phyloP scores from a whole-genome alignment of 2,888 invertebrate genomes.

The Hydropsyche betteni region DNA sequence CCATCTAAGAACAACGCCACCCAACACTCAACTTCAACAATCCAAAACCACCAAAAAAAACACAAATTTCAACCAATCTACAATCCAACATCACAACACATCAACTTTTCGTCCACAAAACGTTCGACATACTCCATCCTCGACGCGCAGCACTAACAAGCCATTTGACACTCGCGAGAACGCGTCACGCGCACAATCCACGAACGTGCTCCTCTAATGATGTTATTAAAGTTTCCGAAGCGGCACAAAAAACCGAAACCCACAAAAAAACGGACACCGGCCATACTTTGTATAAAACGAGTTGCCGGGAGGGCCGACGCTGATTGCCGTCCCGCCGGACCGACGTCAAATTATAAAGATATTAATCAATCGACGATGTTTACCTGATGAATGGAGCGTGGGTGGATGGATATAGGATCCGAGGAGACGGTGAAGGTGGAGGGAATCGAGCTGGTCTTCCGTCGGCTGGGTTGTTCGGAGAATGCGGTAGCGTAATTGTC shows the following conservation, averaged over 20 bases:
- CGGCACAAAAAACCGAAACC: not conserved
- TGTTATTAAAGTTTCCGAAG: constrained; percentile 22
- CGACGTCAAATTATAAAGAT: constrained; percentile 42
- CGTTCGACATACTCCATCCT: not conserved
- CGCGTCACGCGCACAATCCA: too few relatives aligned
- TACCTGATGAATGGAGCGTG: constrained; percentile 37
- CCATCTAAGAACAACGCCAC: too few relatives aligned
- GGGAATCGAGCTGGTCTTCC: too few relatives aligned
- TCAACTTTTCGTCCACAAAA: not conserved
- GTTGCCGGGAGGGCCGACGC: constrained; percentile 1
- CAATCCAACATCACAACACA: not conserved
- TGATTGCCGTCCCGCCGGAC: constrained; percentile 25
- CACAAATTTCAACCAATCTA: not conserved
- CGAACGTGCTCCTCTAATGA: constrained; percentile 1
- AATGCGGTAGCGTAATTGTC: too few relatives aligned
- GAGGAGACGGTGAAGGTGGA: too few relatives aligned
- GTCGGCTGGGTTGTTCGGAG: too few relatives aligned
- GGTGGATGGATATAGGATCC: not conserved
- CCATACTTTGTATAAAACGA: not conserved
- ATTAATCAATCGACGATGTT: constrained; percentile 40
- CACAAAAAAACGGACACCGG: constrained; percentile 1
- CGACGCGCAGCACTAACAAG: too few relatives aligned
- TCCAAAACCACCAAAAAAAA: too few relatives aligned
- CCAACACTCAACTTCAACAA: too few relatives aligned
- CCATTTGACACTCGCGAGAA: too few relatives aligned